Base-by-base conservation (phyloP, 1,140 invertebrate species). In the Notospermus geniculatus region DNA sequence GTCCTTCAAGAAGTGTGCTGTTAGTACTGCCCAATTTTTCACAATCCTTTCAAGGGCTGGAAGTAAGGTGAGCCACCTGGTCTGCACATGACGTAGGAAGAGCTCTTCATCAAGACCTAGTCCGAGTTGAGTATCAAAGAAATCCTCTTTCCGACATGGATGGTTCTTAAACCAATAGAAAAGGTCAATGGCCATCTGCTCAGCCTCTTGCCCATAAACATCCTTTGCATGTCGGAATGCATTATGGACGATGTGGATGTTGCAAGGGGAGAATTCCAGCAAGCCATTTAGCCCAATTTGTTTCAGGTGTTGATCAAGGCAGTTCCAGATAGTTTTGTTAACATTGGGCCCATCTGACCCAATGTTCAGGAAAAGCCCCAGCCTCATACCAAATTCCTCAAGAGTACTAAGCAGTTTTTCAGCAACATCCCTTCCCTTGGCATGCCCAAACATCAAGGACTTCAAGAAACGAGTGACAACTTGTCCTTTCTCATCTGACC, bases 301-400 rank as follows among this genome's bases (percentile, higher is more conserved):
- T 60, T 63, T 69, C 57, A 68, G 15, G 28, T 63, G 53, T 25
- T 69, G 57, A 71, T 72, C 69, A 9, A 76, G 5, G 22, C 54
- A 39, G 22, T 45, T 58, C 43, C 60, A 67, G 1, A 75, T 57
- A 17, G 60, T 70, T 55, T 76, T 76, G 53, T 69, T 75, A 0
- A 75, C 65, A 59, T 73, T 73, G 15, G 68, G 70, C 15, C 71
- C 70, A 74, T 74, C 71, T 59, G 30, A 54, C 27, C 66, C 69
- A 17, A 75, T 32, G 63, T 65, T 68, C n/a, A 69, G n/a, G n/a
- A 71, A 27, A 25, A 56, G 45, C 39, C 43, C 50, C 17, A 62
- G n/a, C 43, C 36, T 36, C 17, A 64, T 9, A 29, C 61, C 17
- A 54, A 13, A 64, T 19, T 27, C 58, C 1, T 41, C 36, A 17